A percentile compares a stretch with the other conserved stretches of the same genome.
phyloP scores from a whole-genome alignment of 2,888 invertebrate genomes.

The Chironomus riparius region DNA sequence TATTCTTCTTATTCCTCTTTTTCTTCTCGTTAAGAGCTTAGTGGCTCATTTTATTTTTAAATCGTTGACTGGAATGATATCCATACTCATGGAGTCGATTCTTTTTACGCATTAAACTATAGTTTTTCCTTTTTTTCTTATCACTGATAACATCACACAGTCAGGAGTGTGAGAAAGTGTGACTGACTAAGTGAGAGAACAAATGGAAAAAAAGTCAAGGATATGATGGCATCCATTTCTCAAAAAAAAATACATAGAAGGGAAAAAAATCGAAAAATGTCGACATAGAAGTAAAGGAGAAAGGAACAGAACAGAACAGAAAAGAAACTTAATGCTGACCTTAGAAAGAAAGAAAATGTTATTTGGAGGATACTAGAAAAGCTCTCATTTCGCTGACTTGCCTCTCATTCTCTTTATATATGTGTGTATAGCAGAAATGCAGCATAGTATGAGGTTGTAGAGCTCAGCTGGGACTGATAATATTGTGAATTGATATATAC shows the following conservation, averaged over 20 bases:
- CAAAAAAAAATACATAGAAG: no score
- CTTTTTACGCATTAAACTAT: no score
- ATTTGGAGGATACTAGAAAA: constrained; percentile 1
- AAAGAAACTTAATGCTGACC: constrained; percentile 8
- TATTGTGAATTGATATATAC: neutral
- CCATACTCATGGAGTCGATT: no score
- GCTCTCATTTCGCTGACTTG: neutral
- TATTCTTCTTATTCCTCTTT: neutral
- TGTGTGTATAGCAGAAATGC: neutral
- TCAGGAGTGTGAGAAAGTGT: neutral
- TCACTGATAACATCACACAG: no score
- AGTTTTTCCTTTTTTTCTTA: no score
- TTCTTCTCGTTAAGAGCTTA: neutral
- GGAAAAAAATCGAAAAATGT: no score
- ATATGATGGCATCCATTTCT: neutral
- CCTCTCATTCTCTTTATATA: constrained; percentile 16
- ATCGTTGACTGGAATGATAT: no score
- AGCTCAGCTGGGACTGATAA: constrained; percentile 15
- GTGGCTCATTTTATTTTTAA: constrained; percentile 3
- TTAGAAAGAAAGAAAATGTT: constrained; percentile 17
- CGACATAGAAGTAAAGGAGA: no score
- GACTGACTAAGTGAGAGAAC: neutral
- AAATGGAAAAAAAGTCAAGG: neutral
- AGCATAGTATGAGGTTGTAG: no score
- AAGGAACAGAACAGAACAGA: neutral